Base-by-base conservation (phyloP, 2,113 vertebrate genomes). In the Verasper variegatus region DNA sequence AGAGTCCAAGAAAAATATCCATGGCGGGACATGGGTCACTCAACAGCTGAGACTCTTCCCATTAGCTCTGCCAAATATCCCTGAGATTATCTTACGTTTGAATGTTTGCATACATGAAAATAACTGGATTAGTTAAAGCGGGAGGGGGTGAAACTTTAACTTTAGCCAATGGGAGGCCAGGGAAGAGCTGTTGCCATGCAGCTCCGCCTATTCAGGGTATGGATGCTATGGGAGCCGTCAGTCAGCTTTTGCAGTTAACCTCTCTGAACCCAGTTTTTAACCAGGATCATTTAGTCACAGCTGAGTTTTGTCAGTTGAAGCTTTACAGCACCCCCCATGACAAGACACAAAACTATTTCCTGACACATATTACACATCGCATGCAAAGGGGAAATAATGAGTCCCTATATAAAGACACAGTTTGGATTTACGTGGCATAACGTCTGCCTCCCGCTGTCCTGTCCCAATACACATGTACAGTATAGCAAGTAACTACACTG, bases 131-230 rank as follows among this genome's bases (percentile, higher is more conserved):
- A 62, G 70, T 37, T 45, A 14, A 63, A 80, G 69, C 35, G 7
- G 17, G 55, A 18, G 35, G 54, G 21, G 56, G 31, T 1, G 47
- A 70, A 78, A 66, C 23, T 37, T 1, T 62, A 60, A 21, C 6
- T 62, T 65, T 23, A 71, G 77, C 82, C 77, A 65, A 86, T 83
- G 58, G 69, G 23, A 56, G 2, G 42, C 27, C 10, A 26, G 47
- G 59, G 37, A 21, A 71, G 51, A 55, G 70, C 70, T 80, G 87
- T 89, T 87, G 81, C 86, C 20, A 42, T 78, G 84, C 80, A 85
- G 78, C 56, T 75, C 69, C 1, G 3, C 49, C 76, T 79, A 79
- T 68, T 82, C 55, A 63, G 21, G 24, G 52, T 55, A 42, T 20
- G 42, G 58, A 76, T 64, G 49, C 57, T 37, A 23, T 59, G 45